phyloP scores from a whole-genome alignment of 1,140 invertebrate genomes.

The Drosophila nigrodunni region DNA sequence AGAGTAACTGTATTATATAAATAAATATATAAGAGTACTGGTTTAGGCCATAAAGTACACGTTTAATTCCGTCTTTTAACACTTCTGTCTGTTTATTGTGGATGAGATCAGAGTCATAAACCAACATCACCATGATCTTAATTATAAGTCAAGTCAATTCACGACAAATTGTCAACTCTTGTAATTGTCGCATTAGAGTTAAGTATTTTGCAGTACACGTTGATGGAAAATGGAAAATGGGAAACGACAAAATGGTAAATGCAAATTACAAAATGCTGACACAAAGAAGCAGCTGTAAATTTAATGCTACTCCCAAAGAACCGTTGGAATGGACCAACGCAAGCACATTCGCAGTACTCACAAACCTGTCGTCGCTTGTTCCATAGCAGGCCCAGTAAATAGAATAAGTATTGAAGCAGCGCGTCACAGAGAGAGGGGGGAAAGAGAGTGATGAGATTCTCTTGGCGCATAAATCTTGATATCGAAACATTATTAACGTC shows the following conservation, averaged over 20 bases:
- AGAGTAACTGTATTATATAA: too few relatives aligned
- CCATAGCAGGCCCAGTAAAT: constrained; percentile 31
- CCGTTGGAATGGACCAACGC: constrained; percentile 50
- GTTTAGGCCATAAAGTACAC: too few relatives aligned
- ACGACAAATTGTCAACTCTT: constrained; percentile 47
- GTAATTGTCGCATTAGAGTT: constrained; percentile 14
- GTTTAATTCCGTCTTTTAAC: too few relatives aligned
- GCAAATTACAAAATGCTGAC: constrained; percentile 41
- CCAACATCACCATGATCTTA: neutral
- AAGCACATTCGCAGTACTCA: constrained; percentile 12
- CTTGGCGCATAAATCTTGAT: constrained; percentile 61
- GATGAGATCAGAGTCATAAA: constrained; percentile 4
- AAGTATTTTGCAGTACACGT: constrained; percentile 35
- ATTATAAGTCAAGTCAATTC: constrained; percentile 15
- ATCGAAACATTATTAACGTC: constrained; percentile 80
- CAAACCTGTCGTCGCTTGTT: constrained; percentile 38
- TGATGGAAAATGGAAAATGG: constrained; percentile 27
- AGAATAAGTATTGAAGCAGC: constrained; percentile 25
- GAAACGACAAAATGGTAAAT: constrained; percentile 27
- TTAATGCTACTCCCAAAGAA: constrained; percentile 36
- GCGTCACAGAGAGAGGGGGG: constrained; percentile 30
- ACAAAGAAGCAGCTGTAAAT: constrained; percentile 50
- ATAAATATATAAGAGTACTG: too few relatives aligned
- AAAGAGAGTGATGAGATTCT: constrained; percentile 4
- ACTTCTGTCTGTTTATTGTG: neutral